A percentile compares a stretch with the other conserved stretches of the same genome.
These are phyloP conservation scores for Holocentrus rufus DNA, from an alignment of 2,797 vertebrate genomes.

Conservation along the genomic window DNA sequence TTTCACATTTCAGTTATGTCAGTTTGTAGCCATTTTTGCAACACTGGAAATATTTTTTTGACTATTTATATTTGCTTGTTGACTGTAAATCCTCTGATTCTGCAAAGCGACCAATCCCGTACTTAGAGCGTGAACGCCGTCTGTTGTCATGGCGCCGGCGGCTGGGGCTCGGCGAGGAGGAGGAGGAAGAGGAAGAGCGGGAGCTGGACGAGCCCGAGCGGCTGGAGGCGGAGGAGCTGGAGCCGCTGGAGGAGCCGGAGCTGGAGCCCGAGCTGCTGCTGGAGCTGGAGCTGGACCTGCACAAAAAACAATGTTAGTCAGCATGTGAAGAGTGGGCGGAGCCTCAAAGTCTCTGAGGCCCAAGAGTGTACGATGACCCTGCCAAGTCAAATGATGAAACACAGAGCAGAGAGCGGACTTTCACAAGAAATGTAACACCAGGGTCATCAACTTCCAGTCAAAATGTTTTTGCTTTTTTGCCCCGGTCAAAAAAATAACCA, in stretches of 20 bases:
- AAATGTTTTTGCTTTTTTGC: no score
- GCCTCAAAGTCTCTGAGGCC: no score
- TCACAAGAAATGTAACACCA: no score
- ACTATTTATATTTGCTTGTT: no score
- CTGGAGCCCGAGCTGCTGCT: slow-evolving; percentile 93
- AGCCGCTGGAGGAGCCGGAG: slow-evolving; percentile 92
- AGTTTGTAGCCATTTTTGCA: no score
- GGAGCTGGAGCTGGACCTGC: slow-evolving; percentile 88
- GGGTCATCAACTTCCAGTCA: no score
- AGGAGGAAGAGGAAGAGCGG: slow-evolving; percentile 91
- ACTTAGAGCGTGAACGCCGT: slow-evolving; percentile 92
- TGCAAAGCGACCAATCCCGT: slow-evolving; percentile 27
- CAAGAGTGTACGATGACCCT: no score
- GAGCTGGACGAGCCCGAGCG: slow-evolving; percentile 92
- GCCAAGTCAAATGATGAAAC: no score
- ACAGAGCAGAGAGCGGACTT: no score
- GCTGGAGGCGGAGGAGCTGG: slow-evolving; percentile 91
- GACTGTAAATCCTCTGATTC: background rate
- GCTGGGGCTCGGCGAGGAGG: slow-evolving; percentile 89
- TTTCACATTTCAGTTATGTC: no score
- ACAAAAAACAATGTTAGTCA: background rate
- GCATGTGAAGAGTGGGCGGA: background rate
- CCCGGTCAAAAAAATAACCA: no score
- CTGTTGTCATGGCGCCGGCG: slow-evolving; percentile 91
- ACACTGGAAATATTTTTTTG: no score